Conservation (phyloP, 2,113 vertebrate genomes). For the Scartelaos histophorus region DNA sequence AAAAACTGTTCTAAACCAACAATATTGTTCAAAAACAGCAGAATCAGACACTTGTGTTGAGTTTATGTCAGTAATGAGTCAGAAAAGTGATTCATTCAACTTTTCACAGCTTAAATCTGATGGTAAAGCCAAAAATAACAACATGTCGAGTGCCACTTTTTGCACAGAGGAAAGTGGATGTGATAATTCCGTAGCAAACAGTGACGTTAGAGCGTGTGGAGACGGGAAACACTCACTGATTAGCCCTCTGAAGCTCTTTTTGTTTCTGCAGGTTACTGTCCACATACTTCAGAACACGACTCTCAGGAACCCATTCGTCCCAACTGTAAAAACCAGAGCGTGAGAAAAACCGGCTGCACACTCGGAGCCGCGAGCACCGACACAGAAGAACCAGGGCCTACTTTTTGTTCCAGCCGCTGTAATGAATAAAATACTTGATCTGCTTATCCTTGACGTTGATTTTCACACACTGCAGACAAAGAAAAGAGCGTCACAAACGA, state of each 20-base stretch:
- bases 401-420: slow-evolving; percentile 99
- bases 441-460: slow-evolving; percentile 99
- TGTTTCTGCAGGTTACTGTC: slow-evolving; percentile 99
- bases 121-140: too few species aligned
- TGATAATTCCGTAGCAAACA: too few species aligned
- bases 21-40: too few species aligned
- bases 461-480: slow-evolving; percentile 90
- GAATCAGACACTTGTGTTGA: too few species aligned
- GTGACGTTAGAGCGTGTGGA: too few species aligned
- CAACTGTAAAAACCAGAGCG: slow-evolving; percentile 78
- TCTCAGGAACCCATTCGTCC: slow-evolving; percentile 99
- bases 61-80: too few species aligned
- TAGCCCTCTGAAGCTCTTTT: slow-evolving; percentile 99
- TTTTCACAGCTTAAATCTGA: too few species aligned
- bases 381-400: too few species aligned
- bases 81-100: too few species aligned
- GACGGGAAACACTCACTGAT: slow-evolving; percentile 85
- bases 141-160: too few species aligned
- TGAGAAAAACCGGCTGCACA: background rate
- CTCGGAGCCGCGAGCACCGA: background rate
- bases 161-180: too few species aligned
- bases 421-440: slow-evolving; percentile 99
- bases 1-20: too few species aligned
- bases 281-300: slow-evolving; percentile 99
- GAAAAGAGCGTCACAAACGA: slow-evolving; percentile 5